Evolutionary conservation across 2,888 invertebrate species (phyloP).

Genomic region (Perizoma flavofasciatum): DNA sequence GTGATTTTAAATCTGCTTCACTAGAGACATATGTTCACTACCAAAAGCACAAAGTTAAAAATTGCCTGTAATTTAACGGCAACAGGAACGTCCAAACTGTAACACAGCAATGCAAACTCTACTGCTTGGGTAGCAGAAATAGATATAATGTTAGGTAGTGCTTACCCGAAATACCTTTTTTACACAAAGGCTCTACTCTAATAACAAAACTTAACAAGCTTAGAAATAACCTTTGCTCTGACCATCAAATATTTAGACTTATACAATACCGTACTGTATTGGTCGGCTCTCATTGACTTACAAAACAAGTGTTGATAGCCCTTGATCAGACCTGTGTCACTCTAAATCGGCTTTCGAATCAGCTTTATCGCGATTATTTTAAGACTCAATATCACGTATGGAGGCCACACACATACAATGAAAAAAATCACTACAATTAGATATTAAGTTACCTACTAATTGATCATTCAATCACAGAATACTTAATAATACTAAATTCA

Average conservation of each 20-base stretch:
- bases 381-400: not conserved
- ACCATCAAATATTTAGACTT: conserved; percentile 21
- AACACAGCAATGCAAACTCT: no score
- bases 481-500: no score
- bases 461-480: no score
- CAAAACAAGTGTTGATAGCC: conserved; percentile 68
- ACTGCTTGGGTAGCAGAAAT: no score
- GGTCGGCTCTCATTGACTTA: conserved; percentile 63
- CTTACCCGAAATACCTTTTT: no score
- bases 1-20: not conserved
- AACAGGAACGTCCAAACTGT: no score
- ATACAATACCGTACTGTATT: conserved; percentile 28
- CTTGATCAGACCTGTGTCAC: conserved; percentile 6
- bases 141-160: no score
- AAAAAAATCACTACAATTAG: no score
- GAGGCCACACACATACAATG: no score
- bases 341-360: not conserved
- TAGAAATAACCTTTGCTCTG: conserved; percentile 9
- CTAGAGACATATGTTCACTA: not conserved
- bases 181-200: no score
- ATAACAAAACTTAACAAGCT: conserved; percentile 5
- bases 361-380: not conserved
- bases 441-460: no score
- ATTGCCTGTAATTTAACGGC: no score
- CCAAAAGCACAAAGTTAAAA: not conserved